A percentile compares a stretch with the other conserved stretches of the same genome.
Evolutionary conservation across 2,113 vertebrate genomes (phyloP).

Genomic region (Dicerorhinus sumatrensis): DNA sequence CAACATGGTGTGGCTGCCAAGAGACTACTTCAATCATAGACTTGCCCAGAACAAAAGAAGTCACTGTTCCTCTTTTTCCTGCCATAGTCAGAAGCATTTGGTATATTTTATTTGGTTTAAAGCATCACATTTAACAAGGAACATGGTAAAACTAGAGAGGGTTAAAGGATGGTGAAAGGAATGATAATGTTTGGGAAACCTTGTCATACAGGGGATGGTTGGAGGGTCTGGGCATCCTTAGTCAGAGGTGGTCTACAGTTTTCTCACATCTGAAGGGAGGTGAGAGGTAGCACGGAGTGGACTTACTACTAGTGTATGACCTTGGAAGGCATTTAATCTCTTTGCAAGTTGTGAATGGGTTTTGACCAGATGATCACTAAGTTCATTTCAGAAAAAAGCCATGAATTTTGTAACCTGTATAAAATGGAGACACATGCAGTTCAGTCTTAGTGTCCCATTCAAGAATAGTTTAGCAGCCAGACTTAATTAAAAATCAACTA

Average conservation of each 20-base stretch:
- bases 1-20: not conserved
- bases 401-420: not conserved
- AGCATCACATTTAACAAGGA: not conserved
- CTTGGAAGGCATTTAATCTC: not conserved
- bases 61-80: not conserved
- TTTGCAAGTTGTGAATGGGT: not conserved
- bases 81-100: not conserved
- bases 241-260: not conserved
- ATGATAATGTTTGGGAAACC: not conserved
- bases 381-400: not conserved
- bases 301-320: not conserved
- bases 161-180: not conserved
- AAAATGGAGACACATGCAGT: not conserved
- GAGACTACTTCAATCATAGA: not conserved
- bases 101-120: not conserved
- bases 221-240: no score
- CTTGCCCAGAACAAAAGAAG: not conserved
- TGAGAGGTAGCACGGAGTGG: no score
- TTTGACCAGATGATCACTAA: not conserved
- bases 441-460: not conserved
- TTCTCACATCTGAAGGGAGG: not conserved
- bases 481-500: constrained; percentile 29
- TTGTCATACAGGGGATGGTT: fast-evolving
- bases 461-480: not conserved
- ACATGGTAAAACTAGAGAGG: not conserved